Conservation (phyloP, 2,797 vertebrate species). For the Pangasius macronema region DNA sequence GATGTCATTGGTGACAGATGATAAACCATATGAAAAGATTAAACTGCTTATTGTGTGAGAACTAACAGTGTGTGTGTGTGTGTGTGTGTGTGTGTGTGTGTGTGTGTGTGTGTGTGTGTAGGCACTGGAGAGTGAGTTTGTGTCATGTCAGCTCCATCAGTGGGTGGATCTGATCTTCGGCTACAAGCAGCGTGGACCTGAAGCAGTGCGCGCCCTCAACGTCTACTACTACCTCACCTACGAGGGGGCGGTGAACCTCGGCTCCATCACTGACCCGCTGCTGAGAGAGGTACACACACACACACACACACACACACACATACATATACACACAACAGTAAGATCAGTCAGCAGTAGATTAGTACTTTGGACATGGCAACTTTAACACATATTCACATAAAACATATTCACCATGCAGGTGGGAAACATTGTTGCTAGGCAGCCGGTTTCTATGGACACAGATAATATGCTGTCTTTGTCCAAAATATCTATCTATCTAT, state of each 20-base stretch:
- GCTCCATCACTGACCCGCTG: constrained; percentile 87
- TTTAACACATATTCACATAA: too few species aligned
- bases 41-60: constrained; percentile 46
- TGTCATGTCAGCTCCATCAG: constrained; percentile 98
- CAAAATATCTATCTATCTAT: not conserved
- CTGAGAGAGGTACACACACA: constrained; percentile 84
- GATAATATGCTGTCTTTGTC: too few species aligned
- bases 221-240: constrained; percentile 97
- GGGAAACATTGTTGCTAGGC: not conserved
- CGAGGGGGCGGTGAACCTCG: constrained; percentile 91
- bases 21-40: not conserved
- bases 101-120: constrained; percentile 59
- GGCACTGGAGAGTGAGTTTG: constrained; percentile 98
- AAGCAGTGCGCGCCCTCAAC: constrained; percentile 90
- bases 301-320: constrained; percentile 17
- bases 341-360: not conserved
- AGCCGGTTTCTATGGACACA: not conserved
- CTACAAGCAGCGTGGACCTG: constrained; percentile 96
- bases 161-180: constrained; percentile 99
- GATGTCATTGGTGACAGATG: not conserved
- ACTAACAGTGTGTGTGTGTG: not conserved
- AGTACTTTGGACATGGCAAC: not conserved
- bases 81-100: constrained; percentile 26
- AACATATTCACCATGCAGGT: not conserved
- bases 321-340: not conserved